Conservation (phyloP, 2,113 vertebrate genomes). For the Thermophis baileyi region DNA sequence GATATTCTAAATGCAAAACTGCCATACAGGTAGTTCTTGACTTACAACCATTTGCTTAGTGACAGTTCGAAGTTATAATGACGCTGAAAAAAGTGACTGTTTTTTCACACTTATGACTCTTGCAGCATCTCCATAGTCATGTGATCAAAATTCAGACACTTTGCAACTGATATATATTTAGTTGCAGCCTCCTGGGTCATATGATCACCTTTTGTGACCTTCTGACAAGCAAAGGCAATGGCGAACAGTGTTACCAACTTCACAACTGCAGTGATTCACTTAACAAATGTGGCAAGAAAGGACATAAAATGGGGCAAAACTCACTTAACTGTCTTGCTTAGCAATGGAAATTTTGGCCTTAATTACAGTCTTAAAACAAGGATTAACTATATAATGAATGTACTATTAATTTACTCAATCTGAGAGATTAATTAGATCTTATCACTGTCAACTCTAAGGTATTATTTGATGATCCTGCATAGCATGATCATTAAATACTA, state of each 20-base stretch:
- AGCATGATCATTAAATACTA: background rate
- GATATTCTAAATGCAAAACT: background rate
- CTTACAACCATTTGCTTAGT: background rate
- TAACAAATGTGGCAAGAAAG: background rate
- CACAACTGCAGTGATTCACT: background rate
- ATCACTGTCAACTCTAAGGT: background rate
- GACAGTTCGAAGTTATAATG: background rate
- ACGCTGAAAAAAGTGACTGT: background rate
- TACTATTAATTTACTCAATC: background rate
- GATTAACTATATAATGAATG: background rate
- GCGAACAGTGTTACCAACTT: background rate
- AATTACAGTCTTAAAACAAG: background rate
- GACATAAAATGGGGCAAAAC: background rate
- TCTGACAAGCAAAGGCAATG: background rate
- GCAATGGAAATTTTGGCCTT: background rate
- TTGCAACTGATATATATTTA: background rate
- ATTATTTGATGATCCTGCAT: background rate
- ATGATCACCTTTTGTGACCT: background rate
- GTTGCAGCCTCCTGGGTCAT: background rate
- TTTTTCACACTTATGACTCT: background rate
- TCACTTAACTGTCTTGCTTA: background rate
- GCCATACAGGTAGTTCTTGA: background rate
- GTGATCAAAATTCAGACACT: background rate
- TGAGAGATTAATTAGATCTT: background rate
- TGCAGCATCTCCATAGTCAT: background rate